Evolutionary conservation across 2,888 invertebrate genomes (phyloP).

Genomic region (Diabrotica balteata): DNA sequence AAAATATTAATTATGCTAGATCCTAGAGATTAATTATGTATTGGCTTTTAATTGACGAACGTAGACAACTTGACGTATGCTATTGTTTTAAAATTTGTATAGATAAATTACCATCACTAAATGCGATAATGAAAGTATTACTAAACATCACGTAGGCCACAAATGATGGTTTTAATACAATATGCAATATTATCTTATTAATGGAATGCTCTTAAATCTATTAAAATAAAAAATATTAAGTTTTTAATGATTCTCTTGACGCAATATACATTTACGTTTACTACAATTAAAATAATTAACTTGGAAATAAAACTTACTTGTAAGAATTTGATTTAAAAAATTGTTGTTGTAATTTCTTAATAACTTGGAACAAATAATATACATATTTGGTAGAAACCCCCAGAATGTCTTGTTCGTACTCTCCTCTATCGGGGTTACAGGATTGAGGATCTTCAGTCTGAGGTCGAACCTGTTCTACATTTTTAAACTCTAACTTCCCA

Average conservation of each 20-base stretch:
- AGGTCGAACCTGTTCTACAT: background rate
- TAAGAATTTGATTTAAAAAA: constrained; percentile 49
- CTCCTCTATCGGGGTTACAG: background rate
- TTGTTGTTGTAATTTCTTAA: constrained; percentile 42
- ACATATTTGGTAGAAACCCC: constrained; percentile 51
- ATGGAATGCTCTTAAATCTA: too few species aligned
- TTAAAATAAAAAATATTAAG: too few species aligned
- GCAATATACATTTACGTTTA: too few species aligned
- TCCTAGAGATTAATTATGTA: background rate
- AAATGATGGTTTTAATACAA: too few species aligned
- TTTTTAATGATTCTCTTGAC: too few species aligned
- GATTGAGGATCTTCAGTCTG: constrained; percentile 18
- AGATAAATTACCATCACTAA: too few species aligned
- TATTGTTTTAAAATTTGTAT: constrained; percentile 1
- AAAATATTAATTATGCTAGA: too few species aligned
- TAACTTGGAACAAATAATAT: constrained; percentile 45
- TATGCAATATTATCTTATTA: too few species aligned
- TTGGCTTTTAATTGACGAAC: background rate
- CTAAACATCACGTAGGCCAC: too few species aligned
- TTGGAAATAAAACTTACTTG: constrained; percentile 45
- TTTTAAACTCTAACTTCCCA: constrained; percentile 1
- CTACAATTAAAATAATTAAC: too few species aligned
- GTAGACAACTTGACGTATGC: background rate
- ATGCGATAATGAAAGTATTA: too few species aligned
- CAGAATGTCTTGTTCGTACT: constrained; percentile 44